phyloP scores from a whole-genome alignment of 2,113 vertebrate genomes.

The Tichodroma muraria region DNA sequence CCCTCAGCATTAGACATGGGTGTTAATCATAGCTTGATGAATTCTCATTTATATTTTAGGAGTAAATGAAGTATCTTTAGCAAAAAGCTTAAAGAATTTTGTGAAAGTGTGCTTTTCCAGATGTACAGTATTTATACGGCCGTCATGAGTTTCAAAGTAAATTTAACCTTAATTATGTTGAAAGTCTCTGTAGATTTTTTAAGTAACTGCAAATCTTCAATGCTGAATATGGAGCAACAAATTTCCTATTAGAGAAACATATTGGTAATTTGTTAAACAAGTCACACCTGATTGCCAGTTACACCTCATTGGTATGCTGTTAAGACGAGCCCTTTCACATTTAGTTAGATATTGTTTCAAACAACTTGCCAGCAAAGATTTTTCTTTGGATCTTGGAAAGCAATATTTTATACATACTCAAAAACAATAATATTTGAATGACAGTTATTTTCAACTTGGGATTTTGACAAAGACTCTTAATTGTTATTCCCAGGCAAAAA shows the following conservation, averaged over 20 bases:
- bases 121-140: constrained; percentile 14
- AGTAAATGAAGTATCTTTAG: not conserved
- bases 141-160: constrained; percentile 45
- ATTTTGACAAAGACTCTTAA: constrained; percentile 39
- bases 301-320: constrained; percentile 49
- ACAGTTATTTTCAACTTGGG: constrained; percentile 39
- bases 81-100: constrained; percentile 7
- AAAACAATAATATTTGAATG: constrained; percentile 41
- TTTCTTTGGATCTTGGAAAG: constrained; percentile 25
- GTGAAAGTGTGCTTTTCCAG: constrained; percentile 21
- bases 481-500: constrained; percentile 47
- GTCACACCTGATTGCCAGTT: constrained; percentile 40
- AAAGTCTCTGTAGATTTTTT: constrained; percentile 34
- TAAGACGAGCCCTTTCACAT: constrained; percentile 36
- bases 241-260: constrained; percentile 56
- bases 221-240: constrained; percentile 22
- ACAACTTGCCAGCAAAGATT: constrained; percentile 21
- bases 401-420: constrained; percentile 2
- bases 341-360: constrained; percentile 46
- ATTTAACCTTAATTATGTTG: constrained; percentile 44
- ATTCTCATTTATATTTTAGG: not conserved
- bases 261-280: constrained; percentile 63
- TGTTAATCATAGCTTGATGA: not conserved
- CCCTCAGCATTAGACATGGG: not conserved
- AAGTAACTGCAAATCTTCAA: constrained; percentile 24